Percentiles rank a stretch among this genome's conserved stretches.
These are phyloP conservation scores for Cephus runcator DNA, from an alignment of 2,888 invertebrate genomes.

Conservation along the genomic window DNA sequence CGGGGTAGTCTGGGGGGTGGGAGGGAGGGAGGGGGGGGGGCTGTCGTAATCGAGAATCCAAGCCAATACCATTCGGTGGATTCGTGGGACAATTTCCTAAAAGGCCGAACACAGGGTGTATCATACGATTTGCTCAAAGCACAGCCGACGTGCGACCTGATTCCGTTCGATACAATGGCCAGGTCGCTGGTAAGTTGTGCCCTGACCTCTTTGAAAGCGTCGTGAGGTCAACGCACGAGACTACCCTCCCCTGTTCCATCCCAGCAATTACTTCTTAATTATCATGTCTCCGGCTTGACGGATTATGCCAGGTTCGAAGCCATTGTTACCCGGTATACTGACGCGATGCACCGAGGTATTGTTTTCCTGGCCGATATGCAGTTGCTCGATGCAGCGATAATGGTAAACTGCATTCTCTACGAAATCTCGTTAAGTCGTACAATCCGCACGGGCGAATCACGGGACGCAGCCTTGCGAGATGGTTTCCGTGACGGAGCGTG, in stretches of 20 bases:
- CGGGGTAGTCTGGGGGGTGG: neutral
- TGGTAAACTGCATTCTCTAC: neutral
- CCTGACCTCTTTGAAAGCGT: neutral
- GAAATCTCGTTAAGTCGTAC: neutral
- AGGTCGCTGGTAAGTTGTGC: neutral
- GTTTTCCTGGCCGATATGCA: neutral
- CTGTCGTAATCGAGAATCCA: neutral
- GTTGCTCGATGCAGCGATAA: neutral
- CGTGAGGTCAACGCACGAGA: neutral
- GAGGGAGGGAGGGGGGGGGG: neutral
- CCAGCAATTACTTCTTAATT: conserved; percentile 47
- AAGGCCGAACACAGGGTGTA: neutral
- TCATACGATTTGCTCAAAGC: neutral
- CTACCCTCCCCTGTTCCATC: neutral
- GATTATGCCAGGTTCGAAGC: neutral
- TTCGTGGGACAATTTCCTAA: conserved; percentile 1
- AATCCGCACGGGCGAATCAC: neutral
- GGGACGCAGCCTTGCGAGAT: neutral
- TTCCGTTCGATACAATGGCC: neutral
- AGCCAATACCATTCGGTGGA: no score
- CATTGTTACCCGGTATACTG: neutral
- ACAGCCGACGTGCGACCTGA: neutral
- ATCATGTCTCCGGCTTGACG: conserved; percentile 35
- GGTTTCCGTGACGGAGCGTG: neutral
- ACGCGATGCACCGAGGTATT: neutral